Evolutionary conservation across 2,797 vertebrate species (phyloP).

Genomic region (Microhierax caerulescens): DNA sequence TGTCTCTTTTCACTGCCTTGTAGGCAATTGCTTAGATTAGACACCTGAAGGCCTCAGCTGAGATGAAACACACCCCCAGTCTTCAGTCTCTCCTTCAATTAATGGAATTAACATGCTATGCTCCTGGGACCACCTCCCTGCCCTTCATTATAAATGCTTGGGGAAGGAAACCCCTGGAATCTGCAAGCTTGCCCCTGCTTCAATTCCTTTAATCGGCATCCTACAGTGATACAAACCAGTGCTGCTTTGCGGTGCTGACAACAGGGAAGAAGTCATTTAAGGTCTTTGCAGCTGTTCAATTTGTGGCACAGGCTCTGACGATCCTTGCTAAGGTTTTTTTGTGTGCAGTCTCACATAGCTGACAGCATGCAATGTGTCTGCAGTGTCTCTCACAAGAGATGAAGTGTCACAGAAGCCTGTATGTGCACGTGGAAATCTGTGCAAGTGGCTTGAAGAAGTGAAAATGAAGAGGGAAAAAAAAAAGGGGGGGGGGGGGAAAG

Average conservation of each 20-base stretch:
- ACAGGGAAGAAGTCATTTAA: neutral
- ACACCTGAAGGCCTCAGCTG: neutral
- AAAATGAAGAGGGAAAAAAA: neutral
- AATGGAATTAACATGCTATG: neutral
- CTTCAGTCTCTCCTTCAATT: neutral
- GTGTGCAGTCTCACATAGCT: neutral
- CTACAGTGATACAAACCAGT: neutral
- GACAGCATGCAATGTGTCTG: neutral
- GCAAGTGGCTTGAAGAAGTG: neutral
- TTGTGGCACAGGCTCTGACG: neutral
- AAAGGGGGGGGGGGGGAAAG: no score
- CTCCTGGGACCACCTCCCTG: neutral
- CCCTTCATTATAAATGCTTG: neutral
- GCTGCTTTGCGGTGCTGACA: neutral
- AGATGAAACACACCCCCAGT: neutral
- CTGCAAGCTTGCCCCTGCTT: neutral
- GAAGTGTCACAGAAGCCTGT: neutral
- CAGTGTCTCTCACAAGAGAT: fast-evolving
- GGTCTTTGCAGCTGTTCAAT: neutral
- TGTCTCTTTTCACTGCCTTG: neutral
- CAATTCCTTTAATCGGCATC: neutral
- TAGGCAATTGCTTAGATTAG: neutral
- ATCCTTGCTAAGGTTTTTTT: neutral
- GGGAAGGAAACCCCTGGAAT: neutral
- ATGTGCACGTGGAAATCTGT: neutral